Conservation (phyloP, 2,113 vertebrate species). For the Prunella fulvescens region DNA sequence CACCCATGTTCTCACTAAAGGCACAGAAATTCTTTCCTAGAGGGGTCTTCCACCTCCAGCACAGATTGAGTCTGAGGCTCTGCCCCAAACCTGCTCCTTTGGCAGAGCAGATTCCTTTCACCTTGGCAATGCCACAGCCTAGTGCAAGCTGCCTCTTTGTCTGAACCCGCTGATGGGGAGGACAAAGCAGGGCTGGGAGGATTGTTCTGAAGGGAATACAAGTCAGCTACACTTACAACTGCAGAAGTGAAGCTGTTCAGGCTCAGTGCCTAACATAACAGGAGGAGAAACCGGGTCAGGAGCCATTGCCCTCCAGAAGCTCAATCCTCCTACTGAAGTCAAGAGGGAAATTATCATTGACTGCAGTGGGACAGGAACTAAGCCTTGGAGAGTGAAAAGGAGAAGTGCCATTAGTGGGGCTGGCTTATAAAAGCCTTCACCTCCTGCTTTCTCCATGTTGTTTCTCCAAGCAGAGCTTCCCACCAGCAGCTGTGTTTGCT, state of each 20-base stretch:
- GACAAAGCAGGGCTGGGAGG: neutral
- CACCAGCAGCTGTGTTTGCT: neutral
- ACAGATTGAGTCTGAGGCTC: neutral
- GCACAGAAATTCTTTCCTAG: neutral
- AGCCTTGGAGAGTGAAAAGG: neutral
- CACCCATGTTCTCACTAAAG: neutral
- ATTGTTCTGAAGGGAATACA: conserved; percentile 25
- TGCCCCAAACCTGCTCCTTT: neutral
- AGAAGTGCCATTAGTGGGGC: neutral
- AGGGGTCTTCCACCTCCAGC: neutral
- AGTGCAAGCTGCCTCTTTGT: neutral
- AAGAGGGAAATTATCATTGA: conserved; percentile 29
- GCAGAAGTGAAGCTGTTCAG: conserved; percentile 25
- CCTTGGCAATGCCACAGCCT: neutral
- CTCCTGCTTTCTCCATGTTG: neutral
- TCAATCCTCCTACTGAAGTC: neutral
- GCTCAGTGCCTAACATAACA: conserved; percentile 45
- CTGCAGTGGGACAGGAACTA: neutral
- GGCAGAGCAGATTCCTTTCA: neutral
- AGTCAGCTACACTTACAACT: conserved; percentile 8
- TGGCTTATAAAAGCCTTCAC: neutral
- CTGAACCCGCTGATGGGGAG: neutral
- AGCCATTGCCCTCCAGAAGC: conserved; percentile 31
- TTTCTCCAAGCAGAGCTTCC: neutral
- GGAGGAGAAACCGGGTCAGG: conserved; percentile 10